Conservation (phyloP, 2,888 invertebrate species). For the Protonemura montana region DNA sequence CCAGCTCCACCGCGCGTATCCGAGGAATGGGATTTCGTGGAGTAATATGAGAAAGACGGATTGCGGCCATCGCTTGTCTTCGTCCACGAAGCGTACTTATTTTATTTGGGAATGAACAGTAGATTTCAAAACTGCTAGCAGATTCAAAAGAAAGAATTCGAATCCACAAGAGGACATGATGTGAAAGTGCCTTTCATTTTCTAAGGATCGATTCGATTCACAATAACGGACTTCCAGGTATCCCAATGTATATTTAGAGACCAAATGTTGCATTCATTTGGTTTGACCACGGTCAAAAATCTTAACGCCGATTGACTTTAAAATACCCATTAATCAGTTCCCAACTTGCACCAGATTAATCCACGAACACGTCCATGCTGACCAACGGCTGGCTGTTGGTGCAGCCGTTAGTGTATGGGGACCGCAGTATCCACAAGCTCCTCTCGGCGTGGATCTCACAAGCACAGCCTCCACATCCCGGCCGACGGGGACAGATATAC, state of each 20-base stretch:
- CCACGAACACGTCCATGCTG: not conserved
- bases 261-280: too few species aligned
- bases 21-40: not conserved
- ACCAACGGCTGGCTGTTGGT: not conserved
- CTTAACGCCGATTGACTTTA: too few species aligned
- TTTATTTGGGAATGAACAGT: not conserved
- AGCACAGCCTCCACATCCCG: not conserved
- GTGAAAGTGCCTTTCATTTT: too few species aligned
- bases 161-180: too few species aligned
- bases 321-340: not conserved
- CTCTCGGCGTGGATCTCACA: not conserved
- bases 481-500: not conserved
- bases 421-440: not conserved
- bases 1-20: not conserved
- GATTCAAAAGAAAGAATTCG: not conserved
- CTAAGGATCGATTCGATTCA: too few species aligned
- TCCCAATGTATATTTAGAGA: too few species aligned
- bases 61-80: slow-evolving; percentile 2
- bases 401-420: too few species aligned
- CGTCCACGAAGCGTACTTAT: not conserved
- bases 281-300: too few species aligned
- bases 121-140: not conserved
- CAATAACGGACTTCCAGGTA: too few species aligned
- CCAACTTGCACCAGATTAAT: not conserved
- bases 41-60: slow-evolving; percentile 20